phyloP scores from a whole-genome alignment of 2,888 invertebrate species.

The Agonopterix heracliana region DNA sequence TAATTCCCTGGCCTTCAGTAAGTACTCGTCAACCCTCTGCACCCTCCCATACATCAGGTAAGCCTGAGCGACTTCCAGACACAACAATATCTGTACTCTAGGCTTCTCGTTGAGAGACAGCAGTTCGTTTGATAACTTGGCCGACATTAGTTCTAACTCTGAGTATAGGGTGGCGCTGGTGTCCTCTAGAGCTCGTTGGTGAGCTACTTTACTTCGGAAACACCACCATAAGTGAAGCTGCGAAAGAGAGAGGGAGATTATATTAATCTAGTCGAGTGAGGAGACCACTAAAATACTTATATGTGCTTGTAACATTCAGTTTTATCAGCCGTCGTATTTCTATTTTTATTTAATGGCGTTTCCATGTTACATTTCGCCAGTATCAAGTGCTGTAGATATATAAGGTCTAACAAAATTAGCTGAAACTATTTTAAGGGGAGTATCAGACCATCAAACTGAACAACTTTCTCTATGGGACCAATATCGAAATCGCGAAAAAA shows the following conservation, averaged over 20 bases:
- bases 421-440: too few species aligned
- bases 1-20: slow-evolving; percentile 78
- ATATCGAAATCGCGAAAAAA: too few species aligned
- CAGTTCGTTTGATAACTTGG: slow-evolving; percentile 56
- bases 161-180: slow-evolving; percentile 80
- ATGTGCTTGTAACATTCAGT: too few species aligned
- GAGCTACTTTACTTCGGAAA: slow-evolving; percentile 82
- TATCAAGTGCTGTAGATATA: too few species aligned
- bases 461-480: too few species aligned
- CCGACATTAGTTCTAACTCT: slow-evolving; percentile 70
- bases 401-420: too few species aligned
- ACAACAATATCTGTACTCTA: slow-evolving; percentile 57
- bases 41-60: slow-evolving; percentile 85
- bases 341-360: too few species aligned
- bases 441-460: too few species aligned
- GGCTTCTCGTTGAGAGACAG: slow-evolving; percentile 38
- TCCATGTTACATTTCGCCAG: too few species aligned
- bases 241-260: slow-evolving; percentile 8
- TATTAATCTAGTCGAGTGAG: too few species aligned
- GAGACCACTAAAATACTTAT: too few species aligned
- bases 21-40: slow-evolving; percentile 80
- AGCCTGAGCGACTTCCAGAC: slow-evolving; percentile 78
- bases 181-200: slow-evolving; percentile 87
- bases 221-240: slow-evolving; percentile 81
- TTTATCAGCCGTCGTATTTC: too few species aligned